These are phyloP conservation scores for Leptinotarsa defecta DNA, from an alignment of 1,140 invertebrate genomes.

Conservation along the genomic window DNA sequence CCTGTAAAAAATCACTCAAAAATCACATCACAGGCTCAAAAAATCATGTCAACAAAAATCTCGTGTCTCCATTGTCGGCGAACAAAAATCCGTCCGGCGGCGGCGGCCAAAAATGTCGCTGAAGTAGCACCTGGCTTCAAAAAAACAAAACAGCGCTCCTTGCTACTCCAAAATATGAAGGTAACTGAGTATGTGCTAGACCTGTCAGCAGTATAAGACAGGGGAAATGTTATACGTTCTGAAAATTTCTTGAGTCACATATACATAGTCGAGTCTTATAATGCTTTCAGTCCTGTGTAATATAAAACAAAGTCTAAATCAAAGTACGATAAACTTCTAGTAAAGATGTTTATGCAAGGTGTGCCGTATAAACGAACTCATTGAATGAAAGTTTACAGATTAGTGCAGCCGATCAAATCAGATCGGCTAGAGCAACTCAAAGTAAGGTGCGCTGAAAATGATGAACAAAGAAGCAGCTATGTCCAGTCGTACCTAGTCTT, in stretches of 20 bases:
- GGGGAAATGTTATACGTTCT: neutral
- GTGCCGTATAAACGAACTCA: slow-evolving; percentile 72
- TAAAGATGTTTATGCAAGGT: slow-evolving; percentile 64
- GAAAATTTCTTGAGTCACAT: no score
- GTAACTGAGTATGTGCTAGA: slow-evolving; percentile 37
- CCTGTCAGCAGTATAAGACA: neutral
- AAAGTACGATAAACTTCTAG: slow-evolving; percentile 34
- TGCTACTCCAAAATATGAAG: slow-evolving; percentile 53
- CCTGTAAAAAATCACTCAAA: slow-evolving; percentile 54
- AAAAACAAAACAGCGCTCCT: slow-evolving; percentile 52
- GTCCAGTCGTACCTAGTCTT: slow-evolving; percentile 54
- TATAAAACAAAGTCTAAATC: slow-evolving; percentile 17
- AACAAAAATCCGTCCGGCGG: slow-evolving; percentile 19
- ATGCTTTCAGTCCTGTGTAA: neutral
- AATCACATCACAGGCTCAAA: slow-evolving; percentile 43
- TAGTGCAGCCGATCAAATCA: slow-evolving; percentile 50
- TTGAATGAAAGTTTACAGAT: slow-evolving; percentile 55
- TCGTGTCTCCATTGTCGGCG: slow-evolving; percentile 14
- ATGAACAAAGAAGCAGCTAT: slow-evolving; percentile 57
- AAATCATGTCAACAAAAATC: slow-evolving; percentile 32
- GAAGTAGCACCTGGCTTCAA: slow-evolving; percentile 51
- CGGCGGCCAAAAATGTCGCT: slow-evolving; percentile 47
- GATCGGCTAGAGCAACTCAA: slow-evolving; percentile 56
- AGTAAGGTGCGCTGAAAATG: slow-evolving; percentile 59
- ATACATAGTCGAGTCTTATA: neutral